These are phyloP conservation scores for Mandrillus leucophaeus DNA, from an alignment of 2,113 vertebrate species.

Conservation along the genomic window DNA sequence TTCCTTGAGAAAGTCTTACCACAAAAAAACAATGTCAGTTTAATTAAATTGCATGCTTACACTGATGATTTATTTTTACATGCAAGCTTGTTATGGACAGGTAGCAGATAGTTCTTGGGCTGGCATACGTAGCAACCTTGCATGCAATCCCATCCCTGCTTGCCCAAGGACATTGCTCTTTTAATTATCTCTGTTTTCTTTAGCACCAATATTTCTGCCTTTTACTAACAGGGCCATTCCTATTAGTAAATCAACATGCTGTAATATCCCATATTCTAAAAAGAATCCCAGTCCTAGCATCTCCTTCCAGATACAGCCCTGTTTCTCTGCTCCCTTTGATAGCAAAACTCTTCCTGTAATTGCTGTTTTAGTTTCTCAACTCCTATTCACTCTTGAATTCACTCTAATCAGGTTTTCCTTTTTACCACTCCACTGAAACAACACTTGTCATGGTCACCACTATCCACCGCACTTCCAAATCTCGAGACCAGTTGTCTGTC, in stretches of 20 bases:
- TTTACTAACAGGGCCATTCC: background rate
- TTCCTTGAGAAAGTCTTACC: background rate
- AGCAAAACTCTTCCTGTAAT: background rate
- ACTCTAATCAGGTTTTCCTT: background rate
- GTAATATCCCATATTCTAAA: background rate
- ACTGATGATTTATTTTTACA: background rate
- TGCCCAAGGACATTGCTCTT: background rate
- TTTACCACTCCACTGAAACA: background rate
- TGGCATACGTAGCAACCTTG: background rate
- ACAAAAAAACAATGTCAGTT: background rate
- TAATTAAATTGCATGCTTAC: background rate
- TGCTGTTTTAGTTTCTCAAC: background rate
- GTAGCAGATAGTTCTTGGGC: background rate
- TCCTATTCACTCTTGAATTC: background rate
- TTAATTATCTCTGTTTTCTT: background rate
- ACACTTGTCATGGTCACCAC: background rate
- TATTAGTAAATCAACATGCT: background rate
- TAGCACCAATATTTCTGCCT: background rate
- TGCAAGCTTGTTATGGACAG: background rate
- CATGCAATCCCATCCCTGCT: background rate
- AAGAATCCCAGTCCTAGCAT: background rate
- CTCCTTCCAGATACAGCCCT: conserved; percentile 3
- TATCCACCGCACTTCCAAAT: background rate
- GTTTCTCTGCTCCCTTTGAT: background rate
- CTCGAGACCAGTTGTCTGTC: background rate